Evolutionary conservation across 2,113 vertebrate genomes (phyloP), one percentile per base, ranked within the genome.

Genomic region (Thamnaconus septentrionalis): DNA sequence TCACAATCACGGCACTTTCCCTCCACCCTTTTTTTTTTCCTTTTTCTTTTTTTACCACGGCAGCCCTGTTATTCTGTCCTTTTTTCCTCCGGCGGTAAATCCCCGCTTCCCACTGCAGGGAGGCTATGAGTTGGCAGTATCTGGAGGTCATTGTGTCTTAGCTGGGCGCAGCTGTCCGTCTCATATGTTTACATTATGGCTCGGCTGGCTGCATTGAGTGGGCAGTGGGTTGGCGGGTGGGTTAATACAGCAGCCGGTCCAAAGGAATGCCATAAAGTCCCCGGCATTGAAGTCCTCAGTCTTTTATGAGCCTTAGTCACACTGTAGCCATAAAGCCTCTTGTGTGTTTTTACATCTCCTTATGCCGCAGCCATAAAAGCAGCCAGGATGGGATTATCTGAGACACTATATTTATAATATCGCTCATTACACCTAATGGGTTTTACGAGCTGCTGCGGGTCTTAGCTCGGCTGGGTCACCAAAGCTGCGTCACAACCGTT

Each of bases 101-200:
- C 81, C 66, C 66, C 45, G 56, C 18, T 31, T 31, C 18, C 18
- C 18, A 31, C 18, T 31, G 18, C 18, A 1, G 58, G 54, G 66
- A 75, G 75, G 62, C 80, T 67, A 67, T 77, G 87, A 87, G 84
- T 82, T 85, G 83, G 81, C 81, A 85, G 81, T 72, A 70, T 73
- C 75, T 78, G 57, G 81, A 88, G 86, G 85, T 89, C 86, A 64
- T 62, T 63, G 73, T 75, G 76, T 86, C 80, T 82, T 64, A 76
- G 81, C 63, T 70, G 76, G 66, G 59, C 81, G 80, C 86, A 88
- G 84, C 87, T 89, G 86, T 89, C 83, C 77, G 61, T 61, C 71
- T 83, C 75, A 41, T 59, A 60, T 89, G 83, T 90, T 90, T 89
- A 83, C 82, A 81, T 84, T 86, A 64, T 66, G 45, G 69, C 75